Conservation (phyloP, 2,888 invertebrate species). For the Phengaris arion region DNA sequence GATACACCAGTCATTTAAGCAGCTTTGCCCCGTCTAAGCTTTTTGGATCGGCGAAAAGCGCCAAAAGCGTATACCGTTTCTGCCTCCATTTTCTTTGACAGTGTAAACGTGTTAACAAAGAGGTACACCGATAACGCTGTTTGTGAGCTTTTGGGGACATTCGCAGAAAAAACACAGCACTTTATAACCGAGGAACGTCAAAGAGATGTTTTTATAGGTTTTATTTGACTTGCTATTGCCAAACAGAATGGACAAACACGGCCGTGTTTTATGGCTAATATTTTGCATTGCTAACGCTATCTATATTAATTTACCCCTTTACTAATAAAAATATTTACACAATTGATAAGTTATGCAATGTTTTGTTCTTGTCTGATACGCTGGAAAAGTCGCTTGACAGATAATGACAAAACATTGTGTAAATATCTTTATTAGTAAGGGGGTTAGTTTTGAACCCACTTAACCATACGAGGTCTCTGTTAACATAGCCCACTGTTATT, state of each 20-base stretch:
- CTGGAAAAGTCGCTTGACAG: too few relatives aligned
- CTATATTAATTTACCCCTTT: too few relatives aligned
- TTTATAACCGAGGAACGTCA: constrained; percentile 7
- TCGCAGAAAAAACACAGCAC: constrained; percentile 18
- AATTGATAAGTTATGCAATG: too few relatives aligned
- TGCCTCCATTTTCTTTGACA: constrained; percentile 30
- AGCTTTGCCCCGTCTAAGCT: constrained; percentile 24
- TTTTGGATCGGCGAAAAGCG: constrained; percentile 23
- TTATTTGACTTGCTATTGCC: constrained; percentile 21
- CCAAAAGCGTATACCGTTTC: constrained; percentile 23
- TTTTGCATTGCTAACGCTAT: too few relatives aligned
- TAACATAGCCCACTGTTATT: too few relatives aligned
- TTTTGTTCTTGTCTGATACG: too few relatives aligned
- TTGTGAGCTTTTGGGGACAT: constrained; percentile 12
- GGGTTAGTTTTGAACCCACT: too few relatives aligned
- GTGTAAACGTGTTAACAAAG: constrained; percentile 29
- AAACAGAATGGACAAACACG: background rate
- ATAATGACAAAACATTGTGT: too few relatives aligned
- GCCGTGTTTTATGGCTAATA: background rate
- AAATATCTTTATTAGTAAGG: too few relatives aligned
- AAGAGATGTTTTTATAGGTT: constrained; percentile 14
- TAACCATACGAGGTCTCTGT: too few relatives aligned
- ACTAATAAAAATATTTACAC: too few relatives aligned
- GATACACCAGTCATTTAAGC: constrained; percentile 11
- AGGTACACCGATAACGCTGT: constrained; percentile 22